Base-by-base conservation (phyloP, 1,140 invertebrate genomes). In the Drosophila biarmipes region DNA sequence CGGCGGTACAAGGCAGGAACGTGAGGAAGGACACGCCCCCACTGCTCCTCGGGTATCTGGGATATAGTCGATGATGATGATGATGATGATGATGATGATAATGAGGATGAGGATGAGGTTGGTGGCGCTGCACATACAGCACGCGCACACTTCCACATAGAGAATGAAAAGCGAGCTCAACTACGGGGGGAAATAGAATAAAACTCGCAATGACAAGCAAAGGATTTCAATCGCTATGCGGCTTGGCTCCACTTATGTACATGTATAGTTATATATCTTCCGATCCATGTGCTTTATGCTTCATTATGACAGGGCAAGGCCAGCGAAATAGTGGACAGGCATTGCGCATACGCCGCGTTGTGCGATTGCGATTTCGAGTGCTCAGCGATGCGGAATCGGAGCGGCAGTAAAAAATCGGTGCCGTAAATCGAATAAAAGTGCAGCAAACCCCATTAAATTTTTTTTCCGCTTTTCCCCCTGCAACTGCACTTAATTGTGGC, bases 141-240 rank as follows among this genome's bases (percentile, higher is more conserved):
- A 59, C 27, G 27, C 24, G 52, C 54, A 58, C 45, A 61, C 27
- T 59, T 7, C 29, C 56, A 21, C 56, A 29, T 12, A 43, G 42
- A 43, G 27, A n/a, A 59, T 19, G 35, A 42, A 46, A 29, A 42
- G 31, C 48, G 12, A 37, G 21, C 24, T 27, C 6, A 15, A 12
- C 29, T 15, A 55, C 49, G 56, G 38, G 55, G 21, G 59, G 58
- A 69, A 78, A 75, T 64, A 57, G 57, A 78, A 69, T 75, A 61
- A 62, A 84, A 79, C 53, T 75, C 63, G 37, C 49, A 56, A 29
- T 55, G 80, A 84, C 63, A 84, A 68, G 67, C 68, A 68, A 63
- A 43, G 75, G 80, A 75, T 66, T 78, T 67, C 63, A 67, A 68
- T 69, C 63, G 66, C 27, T 69, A 66, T 49, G 58, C 58, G 43